Conservation (phyloP, 92 coral and sea anemone genomes). For the Phenganax stokvisi region DNA sequence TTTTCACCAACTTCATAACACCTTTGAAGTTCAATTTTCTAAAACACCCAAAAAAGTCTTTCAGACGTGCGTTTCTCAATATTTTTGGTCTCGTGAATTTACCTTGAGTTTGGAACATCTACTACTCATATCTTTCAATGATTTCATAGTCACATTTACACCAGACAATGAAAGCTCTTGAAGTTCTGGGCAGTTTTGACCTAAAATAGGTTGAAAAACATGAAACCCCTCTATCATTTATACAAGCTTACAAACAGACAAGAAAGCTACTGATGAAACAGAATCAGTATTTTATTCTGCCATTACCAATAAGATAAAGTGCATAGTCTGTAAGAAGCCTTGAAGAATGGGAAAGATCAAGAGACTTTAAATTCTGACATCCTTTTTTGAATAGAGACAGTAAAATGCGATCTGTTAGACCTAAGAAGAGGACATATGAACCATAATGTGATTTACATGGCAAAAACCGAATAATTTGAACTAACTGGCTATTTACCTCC, state of each 20-base stretch:
- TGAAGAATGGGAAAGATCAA: conserved; percentile 80
- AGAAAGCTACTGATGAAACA: background rate
- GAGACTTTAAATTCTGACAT: conserved; percentile 62
- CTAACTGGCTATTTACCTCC: conserved; percentile 46
- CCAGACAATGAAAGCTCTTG: conserved; percentile 64
- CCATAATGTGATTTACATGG: background rate
- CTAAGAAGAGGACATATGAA: conserved; percentile 33
- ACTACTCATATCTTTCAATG: conserved; percentile 62
- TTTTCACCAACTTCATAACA: conserved; percentile 85
- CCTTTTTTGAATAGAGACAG: conserved; percentile 73
- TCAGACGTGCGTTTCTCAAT: too few species aligned
- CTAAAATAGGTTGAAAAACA: conserved; percentile 39
- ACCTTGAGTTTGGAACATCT: conserved; percentile 74
- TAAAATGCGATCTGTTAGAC: conserved; percentile 84
- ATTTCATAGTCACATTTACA: conserved; percentile 68
- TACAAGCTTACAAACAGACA: background rate
- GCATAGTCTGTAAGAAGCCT: conserved; percentile 74
- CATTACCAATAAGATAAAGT: conserved; percentile 70
- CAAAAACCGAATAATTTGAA: background rate
- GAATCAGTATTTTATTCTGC: background rate
- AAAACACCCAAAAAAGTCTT: conserved; percentile 21
- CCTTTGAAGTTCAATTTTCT: conserved; percentile 60
- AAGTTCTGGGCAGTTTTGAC: conserved; percentile 66
- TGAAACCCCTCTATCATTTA: background rate
- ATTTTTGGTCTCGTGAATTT: background rate